A percentile compares a stretch with the other conserved stretches of the same genome.
Conservation (phyloP, 2,797 vertebrate species). For the Spea hammondii region DNA sequence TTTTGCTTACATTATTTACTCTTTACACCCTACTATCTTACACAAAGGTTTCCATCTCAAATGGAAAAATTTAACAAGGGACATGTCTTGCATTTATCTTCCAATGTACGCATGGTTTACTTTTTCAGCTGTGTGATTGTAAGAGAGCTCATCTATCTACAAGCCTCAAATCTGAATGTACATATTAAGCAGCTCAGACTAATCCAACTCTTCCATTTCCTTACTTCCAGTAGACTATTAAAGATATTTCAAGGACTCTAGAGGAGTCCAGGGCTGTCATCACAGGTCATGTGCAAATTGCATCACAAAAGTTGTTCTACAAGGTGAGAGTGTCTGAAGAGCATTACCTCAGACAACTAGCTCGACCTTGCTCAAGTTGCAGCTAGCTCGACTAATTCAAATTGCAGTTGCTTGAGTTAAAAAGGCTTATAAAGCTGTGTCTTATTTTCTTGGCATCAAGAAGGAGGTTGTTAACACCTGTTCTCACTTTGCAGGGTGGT, state of each 20-base stretch:
- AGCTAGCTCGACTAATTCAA: neutral
- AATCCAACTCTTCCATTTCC: neutral
- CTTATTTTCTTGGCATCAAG: conserved; percentile 50
- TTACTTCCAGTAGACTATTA: conserved; percentile 8
- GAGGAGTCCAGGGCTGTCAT: conserved; percentile 1
- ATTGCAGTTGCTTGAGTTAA: conserved; percentile 45
- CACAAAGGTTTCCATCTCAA: too few relatives aligned
- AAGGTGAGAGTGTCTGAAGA: conserved; percentile 14
- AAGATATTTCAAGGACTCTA: conserved; percentile 31
- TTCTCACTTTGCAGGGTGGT: conserved; percentile 48
- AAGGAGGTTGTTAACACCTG: conserved; percentile 55
- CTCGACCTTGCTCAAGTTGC: conserved; percentile 30
- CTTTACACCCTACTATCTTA: too few relatives aligned
- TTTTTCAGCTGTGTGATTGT: too few relatives aligned
- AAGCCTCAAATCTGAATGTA: neutral
- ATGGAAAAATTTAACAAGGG: too few relatives aligned
- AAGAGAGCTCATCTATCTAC: too few relatives aligned
- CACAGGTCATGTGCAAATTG: conserved; percentile 22
- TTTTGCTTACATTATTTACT: too few relatives aligned
- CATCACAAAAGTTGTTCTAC: conserved; percentile 19
- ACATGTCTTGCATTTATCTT: too few relatives aligned
- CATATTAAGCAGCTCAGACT: neutral
- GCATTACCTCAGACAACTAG: neutral
- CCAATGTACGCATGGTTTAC: too few relatives aligned
- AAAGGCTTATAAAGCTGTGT: conserved; percentile 46